Evolutionary conservation across 2,888 invertebrate species (phyloP).

Genomic region (Calliscelio sp.): DNA sequence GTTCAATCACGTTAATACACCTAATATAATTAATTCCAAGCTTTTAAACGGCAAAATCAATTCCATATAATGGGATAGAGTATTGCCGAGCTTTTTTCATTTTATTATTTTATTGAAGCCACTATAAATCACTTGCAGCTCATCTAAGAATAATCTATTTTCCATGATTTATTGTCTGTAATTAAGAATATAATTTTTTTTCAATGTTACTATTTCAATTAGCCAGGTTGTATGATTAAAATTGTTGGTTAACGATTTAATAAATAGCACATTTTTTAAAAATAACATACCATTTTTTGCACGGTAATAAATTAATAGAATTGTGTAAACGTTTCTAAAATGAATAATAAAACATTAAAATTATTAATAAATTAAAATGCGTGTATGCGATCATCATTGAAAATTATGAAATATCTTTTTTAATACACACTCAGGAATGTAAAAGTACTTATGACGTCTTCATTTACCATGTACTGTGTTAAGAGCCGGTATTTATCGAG

Average conservation of each 20-base stretch:
- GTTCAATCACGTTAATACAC: constrained; percentile 56
- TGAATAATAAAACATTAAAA: constrained; percentile 28
- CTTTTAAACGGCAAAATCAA: constrained; percentile 20
- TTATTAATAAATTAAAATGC: constrained; percentile 35
- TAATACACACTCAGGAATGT: constrained; percentile 49
- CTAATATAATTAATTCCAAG: constrained; percentile 25
- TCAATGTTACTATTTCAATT: constrained; percentile 31
- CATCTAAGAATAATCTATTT: constrained; percentile 21
- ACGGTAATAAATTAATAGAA: not conserved
- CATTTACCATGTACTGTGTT: constrained; percentile 48
- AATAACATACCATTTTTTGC: not conserved
- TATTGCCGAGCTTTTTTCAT: too few relatives aligned
- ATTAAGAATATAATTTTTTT: constrained; percentile 6
- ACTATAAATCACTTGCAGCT: constrained; percentile 4
- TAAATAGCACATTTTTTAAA: constrained; percentile 14
- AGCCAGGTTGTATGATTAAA: not conserved
- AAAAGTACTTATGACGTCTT: constrained; percentile 58
- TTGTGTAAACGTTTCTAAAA: constrained; percentile 9
- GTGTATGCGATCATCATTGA: constrained; percentile 32
- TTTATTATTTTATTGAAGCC: constrained; percentile 4
- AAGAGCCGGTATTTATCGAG: constrained; percentile 59
- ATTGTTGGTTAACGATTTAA: constrained; percentile 7
- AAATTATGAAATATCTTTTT: constrained; percentile 55
- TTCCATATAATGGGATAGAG: not conserved
- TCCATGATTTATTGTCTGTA: constrained; percentile 19